These are phyloP conservation scores for Oenanthe oenanthe DNA, from an alignment of 2,113 vertebrate species.

Conservation along the genomic window DNA sequence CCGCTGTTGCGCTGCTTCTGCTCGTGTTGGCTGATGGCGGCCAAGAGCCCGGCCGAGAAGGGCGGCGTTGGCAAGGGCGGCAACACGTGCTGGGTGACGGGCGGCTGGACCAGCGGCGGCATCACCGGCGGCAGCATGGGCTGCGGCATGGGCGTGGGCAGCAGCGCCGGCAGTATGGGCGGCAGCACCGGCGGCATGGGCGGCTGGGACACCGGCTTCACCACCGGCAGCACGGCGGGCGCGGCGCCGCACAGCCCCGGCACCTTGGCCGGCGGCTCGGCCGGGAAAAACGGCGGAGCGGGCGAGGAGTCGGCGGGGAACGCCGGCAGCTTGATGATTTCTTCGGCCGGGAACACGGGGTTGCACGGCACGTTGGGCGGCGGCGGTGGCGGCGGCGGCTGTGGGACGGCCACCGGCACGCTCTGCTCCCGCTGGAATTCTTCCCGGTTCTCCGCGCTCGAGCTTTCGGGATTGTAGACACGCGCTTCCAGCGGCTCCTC, in stretches of 20 bases:
- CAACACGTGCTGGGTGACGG: conserved; percentile 43
- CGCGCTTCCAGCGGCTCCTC: conserved; percentile 71
- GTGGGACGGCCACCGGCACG: background rate
- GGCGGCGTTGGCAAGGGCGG: conserved; percentile 42
- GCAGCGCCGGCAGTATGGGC: conserved; percentile 27
- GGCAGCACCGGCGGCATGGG: background rate
- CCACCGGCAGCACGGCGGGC: conserved; percentile 52
- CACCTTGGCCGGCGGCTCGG: conserved; percentile 66
- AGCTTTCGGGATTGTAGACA: conserved; percentile 63
- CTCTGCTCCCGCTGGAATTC: conserved; percentile 66
- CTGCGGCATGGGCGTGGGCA: conserved; percentile 56
- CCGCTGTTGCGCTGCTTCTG: conserved; percentile 39
- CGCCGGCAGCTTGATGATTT: conserved; percentile 49
- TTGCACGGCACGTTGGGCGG: conserved; percentile 26
- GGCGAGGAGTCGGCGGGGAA: conserved; percentile 58
- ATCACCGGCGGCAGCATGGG: conserved; percentile 61
- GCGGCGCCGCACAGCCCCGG: conserved; percentile 42
- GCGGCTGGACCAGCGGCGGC: conserved; percentile 20
- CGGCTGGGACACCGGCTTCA: conserved; percentile 38
- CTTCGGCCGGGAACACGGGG: conserved; percentile 69
- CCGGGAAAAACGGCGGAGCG: conserved; percentile 59
- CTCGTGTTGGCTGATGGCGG: conserved; percentile 55
- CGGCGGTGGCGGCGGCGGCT: background rate
- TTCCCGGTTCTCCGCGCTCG: conserved; percentile 57
- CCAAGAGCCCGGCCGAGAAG: conserved; percentile 67